Base-by-base conservation (phyloP, 2,113 vertebrate species). In the Percina caprodes region DNA sequence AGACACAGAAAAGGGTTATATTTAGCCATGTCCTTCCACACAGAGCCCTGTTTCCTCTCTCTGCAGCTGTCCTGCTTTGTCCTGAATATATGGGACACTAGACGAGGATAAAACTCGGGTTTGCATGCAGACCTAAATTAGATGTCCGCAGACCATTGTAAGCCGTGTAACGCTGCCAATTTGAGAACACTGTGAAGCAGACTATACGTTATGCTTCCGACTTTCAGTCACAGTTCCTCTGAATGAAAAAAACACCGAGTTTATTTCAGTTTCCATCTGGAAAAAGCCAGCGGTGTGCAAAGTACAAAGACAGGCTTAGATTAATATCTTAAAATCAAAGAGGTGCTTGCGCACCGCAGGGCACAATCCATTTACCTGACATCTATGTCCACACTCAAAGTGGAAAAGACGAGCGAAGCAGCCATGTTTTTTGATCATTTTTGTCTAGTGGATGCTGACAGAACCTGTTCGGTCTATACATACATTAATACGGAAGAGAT, bases 11-110 rank as follows among this genome's bases (percentile, higher is more conserved):
- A 79, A 39, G 70, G 49, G 71, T 83, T 93, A 93, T 93, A 92
- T 94, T 93, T 93, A 92, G 88, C 85, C 80, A 21, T 60, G 89
- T 92, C 89, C 88, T 92, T 88, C 76, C 66, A 71, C 77, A 79
- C 77, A 69, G 74, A 87, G 77, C 71, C 1, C 6, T 55, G 54
- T 76, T 90, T 85, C 72, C 77, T 73, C 72, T 55, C 51, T 80
- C 6, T 54, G 59, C 75, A 30, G 49, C 84, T 69, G 39, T 65
- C 66, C n/a, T 76, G 52, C 70, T 87, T 86, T 86, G 87, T 90
- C 90, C 79, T 85, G 51, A 86, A 80, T 74, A 61, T 55, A 54
- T 66, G 65, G 66, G 56, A 80, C 80, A 79, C 35, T n/a, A 55
- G 59, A 72, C 30, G 18, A 73, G 68, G 72, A 77, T 79, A 80